Conservation (phyloP, 2,113 vertebrate genomes). For the Acanthochromis polyacanthus region DNA sequence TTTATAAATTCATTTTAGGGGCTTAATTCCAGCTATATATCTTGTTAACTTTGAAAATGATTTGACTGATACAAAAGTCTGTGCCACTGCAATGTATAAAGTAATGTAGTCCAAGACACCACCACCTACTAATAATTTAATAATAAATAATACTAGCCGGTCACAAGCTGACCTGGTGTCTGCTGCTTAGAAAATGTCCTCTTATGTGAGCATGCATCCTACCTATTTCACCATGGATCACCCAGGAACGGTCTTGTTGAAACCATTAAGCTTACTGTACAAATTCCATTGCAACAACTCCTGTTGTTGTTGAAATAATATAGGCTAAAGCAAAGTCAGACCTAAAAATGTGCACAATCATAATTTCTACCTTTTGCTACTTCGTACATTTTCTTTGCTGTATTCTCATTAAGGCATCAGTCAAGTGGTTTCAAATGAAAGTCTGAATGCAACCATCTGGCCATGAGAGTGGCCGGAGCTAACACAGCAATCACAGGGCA, state of each 20-base stretch:
- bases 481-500: constrained; percentile 46
- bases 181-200: too few relatives aligned
- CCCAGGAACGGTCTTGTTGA: too few relatives aligned
- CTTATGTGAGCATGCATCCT: too few relatives aligned
- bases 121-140: too few relatives aligned
- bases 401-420: neutral
- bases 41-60: neutral
- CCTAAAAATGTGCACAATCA: neutral
- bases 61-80: neutral
- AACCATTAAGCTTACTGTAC: too few relatives aligned
- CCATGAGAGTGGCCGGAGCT: constrained; percentile 25
- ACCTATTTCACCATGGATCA: too few relatives aligned
- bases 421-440: constrained; percentile 11
- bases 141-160: too few relatives aligned
- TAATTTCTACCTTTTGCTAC: neutral
- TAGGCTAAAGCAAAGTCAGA: neutral
- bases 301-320: too few relatives aligned
- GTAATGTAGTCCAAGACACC: too few relatives aligned
- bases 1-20: constrained; percentile 3
- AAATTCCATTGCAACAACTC: too few relatives aligned
- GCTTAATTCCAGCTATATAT: neutral
- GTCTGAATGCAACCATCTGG: constrained; percentile 49
- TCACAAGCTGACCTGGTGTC: too few relatives aligned
- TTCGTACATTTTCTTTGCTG: neutral
- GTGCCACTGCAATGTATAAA: too few relatives aligned